Percentiles rank a stretch among this genome's conserved stretches.
These are phyloP conservation scores for Myrmecophaga tridactyla DNA, from an alignment of 2,113 vertebrate species.

Conservation along the genomic window DNA sequence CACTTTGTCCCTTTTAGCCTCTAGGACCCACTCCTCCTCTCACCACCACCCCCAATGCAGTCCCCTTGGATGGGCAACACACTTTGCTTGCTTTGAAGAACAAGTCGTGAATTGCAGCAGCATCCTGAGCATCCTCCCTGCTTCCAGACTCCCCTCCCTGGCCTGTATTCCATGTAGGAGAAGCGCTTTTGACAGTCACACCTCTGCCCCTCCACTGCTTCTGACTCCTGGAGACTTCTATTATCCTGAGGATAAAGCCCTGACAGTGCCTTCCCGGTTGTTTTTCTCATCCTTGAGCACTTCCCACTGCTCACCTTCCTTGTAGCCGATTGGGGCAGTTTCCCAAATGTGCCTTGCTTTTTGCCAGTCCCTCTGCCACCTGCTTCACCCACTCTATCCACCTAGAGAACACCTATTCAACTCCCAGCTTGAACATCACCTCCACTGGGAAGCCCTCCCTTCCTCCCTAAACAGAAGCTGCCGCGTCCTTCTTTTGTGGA, in stretches of 20 bases:
- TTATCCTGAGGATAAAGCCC: background rate
- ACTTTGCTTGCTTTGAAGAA: background rate
- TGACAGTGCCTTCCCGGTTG: background rate
- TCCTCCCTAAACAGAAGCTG: background rate
- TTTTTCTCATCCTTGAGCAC: background rate
- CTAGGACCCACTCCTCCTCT: background rate
- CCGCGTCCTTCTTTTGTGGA: background rate
- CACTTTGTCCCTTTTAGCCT: background rate
- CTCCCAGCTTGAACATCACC: background rate
- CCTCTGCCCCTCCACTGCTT: background rate
- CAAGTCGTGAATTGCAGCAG: accelerated
- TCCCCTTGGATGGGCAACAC: background rate
- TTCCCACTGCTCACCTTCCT: background rate
- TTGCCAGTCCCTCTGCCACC: background rate
- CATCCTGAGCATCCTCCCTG: background rate
- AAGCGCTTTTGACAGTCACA: background rate
- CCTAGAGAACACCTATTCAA: background rate
- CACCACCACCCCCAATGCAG: accelerated
- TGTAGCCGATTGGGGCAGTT: background rate
- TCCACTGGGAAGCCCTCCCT: background rate
- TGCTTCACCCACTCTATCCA: background rate
- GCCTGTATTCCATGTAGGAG: background rate
- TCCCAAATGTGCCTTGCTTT: background rate
- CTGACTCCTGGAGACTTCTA: background rate
- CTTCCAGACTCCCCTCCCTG: background rate